Base-by-base conservation (phyloP, 2,797 vertebrate genomes). In the Chloroceryle inda region DNA sequence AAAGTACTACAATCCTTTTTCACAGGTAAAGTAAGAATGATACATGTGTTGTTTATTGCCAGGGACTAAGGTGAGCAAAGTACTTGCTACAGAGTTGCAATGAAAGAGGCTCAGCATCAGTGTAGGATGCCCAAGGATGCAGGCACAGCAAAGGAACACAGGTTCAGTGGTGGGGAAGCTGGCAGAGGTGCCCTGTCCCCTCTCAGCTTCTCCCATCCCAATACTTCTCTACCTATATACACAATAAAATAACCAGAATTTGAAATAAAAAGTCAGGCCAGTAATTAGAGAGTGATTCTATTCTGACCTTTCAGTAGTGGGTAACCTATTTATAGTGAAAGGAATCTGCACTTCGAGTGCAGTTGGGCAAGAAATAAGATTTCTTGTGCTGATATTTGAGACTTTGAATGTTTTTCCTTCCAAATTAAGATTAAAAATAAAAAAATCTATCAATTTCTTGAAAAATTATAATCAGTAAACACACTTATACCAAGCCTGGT, bases 141-240 rank as follows among this genome's bases (percentile, higher is more conserved):
- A 77, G 9, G 18, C 19, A 61, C 27, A 18, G 13, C 0, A 1
- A 33, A 10, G 40, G 37, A 45, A 61, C n/a, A 16, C 1, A 2
- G 33, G 37, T 10, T 58, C 7, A 21, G 37, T 18, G 50, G 5
- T 1, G 26, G 29, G 12, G 33, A 74, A 45, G 16, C 2, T 47
- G 31, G 35, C 23, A 79, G 61, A 50, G 9, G 4, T 35, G 22
- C 11, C 33, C 56, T n/a, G 19, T 31, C 27, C 40, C 8, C 6
- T 52, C 72, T 21, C 3, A 5, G 9, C 50, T 11, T 2, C 37
- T 80, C 64, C 24, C 84, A 76, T 44, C 23, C 27, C 45, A 72
- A 20, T 45, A 24, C 6, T 72, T 38, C 64, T 55, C 22, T 52
- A 24, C 38, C 9, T 16, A 3, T 1, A 69, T 1, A 69, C 26